Percentiles rank a stretch among this genome's conserved stretches.
Evolutionary conservation across 37 sponge, comb jelly and placozoan species (phyloP).

Genomic region (Lycopodina hypogea): DNA sequence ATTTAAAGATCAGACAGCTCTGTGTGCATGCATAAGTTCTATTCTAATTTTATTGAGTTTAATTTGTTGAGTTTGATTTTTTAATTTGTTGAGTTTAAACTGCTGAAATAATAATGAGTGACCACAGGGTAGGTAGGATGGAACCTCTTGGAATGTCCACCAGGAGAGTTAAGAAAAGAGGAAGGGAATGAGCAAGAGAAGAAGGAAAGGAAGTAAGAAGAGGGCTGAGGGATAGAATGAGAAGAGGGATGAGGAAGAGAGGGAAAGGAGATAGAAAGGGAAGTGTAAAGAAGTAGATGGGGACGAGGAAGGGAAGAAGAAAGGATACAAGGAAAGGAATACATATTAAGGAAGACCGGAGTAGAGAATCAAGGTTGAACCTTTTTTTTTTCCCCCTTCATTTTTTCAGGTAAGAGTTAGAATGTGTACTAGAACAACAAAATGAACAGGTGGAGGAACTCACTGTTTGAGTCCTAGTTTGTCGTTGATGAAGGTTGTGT

Average conservation of each 20-base stretch:
- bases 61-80: no score
- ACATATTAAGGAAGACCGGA: background rate
- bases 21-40: no score
- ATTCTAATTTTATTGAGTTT: no score
- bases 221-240: background rate
- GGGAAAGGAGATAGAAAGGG: background rate
- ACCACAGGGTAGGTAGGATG: no score
- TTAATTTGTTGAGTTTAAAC: no score
- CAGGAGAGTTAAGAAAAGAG: background rate
- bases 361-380: background rate
- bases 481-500: constrained; percentile 11
- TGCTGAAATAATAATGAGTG: no score
- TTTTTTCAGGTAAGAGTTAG: background rate
- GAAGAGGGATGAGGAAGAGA: background rate
- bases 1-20: no score
- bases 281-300: background rate
- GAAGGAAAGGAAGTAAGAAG: background rate
- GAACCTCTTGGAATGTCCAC: no score
- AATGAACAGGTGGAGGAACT: background rate
- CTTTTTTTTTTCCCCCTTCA: background rate
- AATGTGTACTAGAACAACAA: background rate
- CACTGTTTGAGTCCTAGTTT: constrained; percentile 6
- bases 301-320: background rate
- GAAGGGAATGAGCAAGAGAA: background rate
- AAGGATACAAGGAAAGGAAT: background rate